Conservation (phyloP, 1,140 invertebrate species). For the Uloborus diversus region DNA sequence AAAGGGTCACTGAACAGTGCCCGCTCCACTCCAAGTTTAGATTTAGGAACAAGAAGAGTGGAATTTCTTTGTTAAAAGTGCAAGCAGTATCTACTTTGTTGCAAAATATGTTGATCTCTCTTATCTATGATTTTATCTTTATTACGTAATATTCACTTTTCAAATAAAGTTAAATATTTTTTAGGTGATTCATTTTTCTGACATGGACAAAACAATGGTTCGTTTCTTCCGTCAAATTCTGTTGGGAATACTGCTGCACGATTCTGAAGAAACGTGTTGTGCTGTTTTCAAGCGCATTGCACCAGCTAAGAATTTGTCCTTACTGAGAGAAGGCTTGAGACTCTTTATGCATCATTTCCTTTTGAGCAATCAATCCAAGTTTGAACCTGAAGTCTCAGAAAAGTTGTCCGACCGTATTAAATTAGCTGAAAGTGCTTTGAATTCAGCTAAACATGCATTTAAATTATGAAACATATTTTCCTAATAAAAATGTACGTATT, state of each 20-base stretch:
- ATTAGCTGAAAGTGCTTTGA: slow-evolving; percentile 52
- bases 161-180: no score
- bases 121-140: not conserved
- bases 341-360: slow-evolving; percentile 84
- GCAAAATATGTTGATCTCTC: no score
- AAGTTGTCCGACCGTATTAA: slow-evolving; percentile 56
- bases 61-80: no score
- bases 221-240: slow-evolving; percentile 77
- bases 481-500: not conserved
- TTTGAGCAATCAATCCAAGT: slow-evolving; percentile 69
- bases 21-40: no score
- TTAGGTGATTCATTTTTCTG: slow-evolving; percentile 81
- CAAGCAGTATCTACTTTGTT: no score
- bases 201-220: slow-evolving; percentile 77
- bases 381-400: slow-evolving; percentile 20
- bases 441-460: slow-evolving; percentile 11
- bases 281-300: slow-evolving; percentile 76
- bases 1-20: no score
- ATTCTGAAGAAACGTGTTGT: slow-evolving; percentile 70
- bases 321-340: slow-evolving; percentile 78
- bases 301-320: slow-evolving; percentile 72
- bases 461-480: not conserved
- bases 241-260: slow-evolving; percentile 74
- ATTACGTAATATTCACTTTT: not conserved
- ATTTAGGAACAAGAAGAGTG: no score